These are phyloP conservation scores for Aplocera efformata DNA, from an alignment of 2,888 invertebrate species.

Conservation along the genomic window DNA sequence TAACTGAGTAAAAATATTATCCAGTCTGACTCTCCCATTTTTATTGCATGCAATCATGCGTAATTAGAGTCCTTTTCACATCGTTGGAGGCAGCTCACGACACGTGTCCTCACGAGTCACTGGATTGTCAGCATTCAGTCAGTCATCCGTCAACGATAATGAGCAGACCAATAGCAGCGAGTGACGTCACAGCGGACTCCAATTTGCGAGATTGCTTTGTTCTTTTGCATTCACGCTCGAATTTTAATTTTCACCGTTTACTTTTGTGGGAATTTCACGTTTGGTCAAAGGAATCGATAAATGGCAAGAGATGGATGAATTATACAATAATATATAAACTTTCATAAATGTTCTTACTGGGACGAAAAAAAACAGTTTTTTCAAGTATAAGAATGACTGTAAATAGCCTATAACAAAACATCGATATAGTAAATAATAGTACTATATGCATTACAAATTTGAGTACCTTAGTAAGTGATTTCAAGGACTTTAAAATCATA, in stretches of 20 bases:
- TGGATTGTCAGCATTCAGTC: constrained; percentile 19
- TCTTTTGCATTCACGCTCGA: constrained; percentile 24
- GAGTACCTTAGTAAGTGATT: too few species aligned
- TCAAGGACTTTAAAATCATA: too few species aligned
- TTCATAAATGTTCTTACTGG: too few species aligned
- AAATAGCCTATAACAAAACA: neutral
- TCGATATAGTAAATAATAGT: too few species aligned
- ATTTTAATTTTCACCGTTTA: constrained; percentile 14
- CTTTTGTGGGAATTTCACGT: constrained; percentile 16
- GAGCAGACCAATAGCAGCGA: constrained; percentile 21
- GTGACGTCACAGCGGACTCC: constrained; percentile 28
- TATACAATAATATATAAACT: neutral
- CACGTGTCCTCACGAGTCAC: constrained; percentile 23
- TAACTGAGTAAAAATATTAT: too few species aligned
- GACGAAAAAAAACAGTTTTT: too few species aligned
- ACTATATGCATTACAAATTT: too few species aligned
- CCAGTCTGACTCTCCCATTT: too few species aligned
- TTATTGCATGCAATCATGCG: constrained; percentile 4
- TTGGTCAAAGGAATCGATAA: constrained; percentile 1
- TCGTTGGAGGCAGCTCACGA: constrained; percentile 7
- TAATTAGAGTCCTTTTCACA: constrained; percentile 6
- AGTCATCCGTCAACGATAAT: constrained; percentile 20
- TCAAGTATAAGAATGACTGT: neutral
- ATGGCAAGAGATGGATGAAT: constrained; percentile 1
- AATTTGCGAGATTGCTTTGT: constrained; percentile 30